A percentile compares a stretch with the other conserved stretches of the same genome.
phyloP scores from a whole-genome alignment of 2,797 vertebrate species.

The Hapalemur alaotrensis region DNA sequence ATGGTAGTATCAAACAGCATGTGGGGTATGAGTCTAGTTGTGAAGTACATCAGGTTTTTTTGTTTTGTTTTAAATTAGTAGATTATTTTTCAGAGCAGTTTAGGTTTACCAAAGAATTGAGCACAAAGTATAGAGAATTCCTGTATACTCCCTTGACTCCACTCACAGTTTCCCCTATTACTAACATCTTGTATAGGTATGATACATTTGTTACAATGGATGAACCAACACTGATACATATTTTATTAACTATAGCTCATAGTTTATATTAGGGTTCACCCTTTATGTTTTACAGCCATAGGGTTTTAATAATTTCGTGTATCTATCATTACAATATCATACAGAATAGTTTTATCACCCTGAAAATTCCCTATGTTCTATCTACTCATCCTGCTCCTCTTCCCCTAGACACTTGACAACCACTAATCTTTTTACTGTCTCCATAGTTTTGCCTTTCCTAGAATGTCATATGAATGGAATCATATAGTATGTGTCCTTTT shows the following conservation, averaged over 20 bases:
- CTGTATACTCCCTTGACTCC: neutral
- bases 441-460: neutral
- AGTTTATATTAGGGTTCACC: neutral
- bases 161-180: neutral
- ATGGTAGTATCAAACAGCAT: neutral
- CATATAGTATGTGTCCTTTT: neutral
- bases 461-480: neutral
- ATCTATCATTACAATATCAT: neutral
- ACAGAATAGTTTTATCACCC: neutral
- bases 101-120: neutral
- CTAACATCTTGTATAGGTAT: neutral
- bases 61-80: conserved; percentile 1
- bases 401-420: neutral
- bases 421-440: neutral
- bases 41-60: neutral
- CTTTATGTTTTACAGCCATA: neutral
- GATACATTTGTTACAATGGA: neutral
- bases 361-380: neutral
- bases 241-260: neutral
- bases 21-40: neutral
- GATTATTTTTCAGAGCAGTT: neutral
- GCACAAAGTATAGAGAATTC: neutral
- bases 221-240: neutral
- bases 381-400: neutral
- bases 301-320: neutral